A percentile compares a stretch with the other conserved stretches of the same genome.
Evolutionary conservation across 23 tunicate species (phyloP).

Genomic region (Corella eumyota): DNA sequence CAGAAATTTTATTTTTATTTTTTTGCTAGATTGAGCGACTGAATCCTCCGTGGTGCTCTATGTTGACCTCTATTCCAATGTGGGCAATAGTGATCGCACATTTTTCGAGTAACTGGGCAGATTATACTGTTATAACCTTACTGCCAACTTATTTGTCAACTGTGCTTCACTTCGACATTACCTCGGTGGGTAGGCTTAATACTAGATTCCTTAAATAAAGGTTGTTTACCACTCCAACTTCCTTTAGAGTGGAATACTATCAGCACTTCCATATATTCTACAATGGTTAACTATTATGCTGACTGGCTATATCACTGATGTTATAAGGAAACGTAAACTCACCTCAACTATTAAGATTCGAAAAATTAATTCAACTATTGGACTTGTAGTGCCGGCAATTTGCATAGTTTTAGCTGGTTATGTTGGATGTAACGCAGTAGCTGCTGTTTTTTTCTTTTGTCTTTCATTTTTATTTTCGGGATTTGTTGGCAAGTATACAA

Average conservation of each 20-base stretch:
- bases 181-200: slow-evolving; percentile 12
- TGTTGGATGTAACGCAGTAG: slow-evolving; percentile 39
- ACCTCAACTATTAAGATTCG: slow-evolving; percentile 2
- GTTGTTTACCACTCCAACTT: no score
- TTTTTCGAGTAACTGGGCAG: slow-evolving; percentile 40
- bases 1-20: no score
- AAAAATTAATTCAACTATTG: slow-evolving; percentile 2
- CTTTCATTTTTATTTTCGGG: no score
- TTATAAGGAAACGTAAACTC: background rate
- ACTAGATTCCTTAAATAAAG: no score
- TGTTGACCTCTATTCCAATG: slow-evolving; percentile 36
- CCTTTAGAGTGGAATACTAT: slow-evolving; percentile 5
- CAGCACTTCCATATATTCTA: slow-evolving; percentile 9
- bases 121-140: slow-evolving; percentile 26
- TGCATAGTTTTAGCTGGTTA: slow-evolving; percentile 47
- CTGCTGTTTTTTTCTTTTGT: slow-evolving; percentile 34
- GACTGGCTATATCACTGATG: slow-evolving; percentile 4
- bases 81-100: slow-evolving; percentile 34
- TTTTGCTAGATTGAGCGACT: no score
- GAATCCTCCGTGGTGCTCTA: slow-evolving; percentile 23
- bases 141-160: slow-evolving; percentile 44
- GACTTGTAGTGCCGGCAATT: slow-evolving; percentile 20
- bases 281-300: background rate
- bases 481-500: no score
- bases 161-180: slow-evolving; percentile 13